Conservation (phyloP, 2,888 invertebrate genomes). For the Volucella zonaria region DNA sequence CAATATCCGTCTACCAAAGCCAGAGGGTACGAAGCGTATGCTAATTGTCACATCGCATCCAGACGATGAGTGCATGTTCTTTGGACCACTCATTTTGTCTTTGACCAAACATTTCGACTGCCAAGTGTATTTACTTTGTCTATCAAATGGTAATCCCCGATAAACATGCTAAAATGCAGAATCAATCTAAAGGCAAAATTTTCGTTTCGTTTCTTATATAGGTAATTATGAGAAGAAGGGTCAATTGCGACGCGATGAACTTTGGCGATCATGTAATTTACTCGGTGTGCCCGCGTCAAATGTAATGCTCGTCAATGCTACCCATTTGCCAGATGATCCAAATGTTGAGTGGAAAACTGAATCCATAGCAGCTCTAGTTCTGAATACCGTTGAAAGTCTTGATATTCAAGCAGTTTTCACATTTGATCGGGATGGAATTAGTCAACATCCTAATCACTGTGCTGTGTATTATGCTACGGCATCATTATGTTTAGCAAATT, state of each 20-base stretch:
- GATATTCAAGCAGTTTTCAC: constrained; percentile 93
- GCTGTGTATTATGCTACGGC: constrained; percentile 92
- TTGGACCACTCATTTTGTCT: constrained; percentile 93
- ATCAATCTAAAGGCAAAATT: neutral
- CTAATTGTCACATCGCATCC: constrained; percentile 96
- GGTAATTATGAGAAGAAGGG: constrained; percentile 88
- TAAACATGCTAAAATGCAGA: constrained; percentile 1
- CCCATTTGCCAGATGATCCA: constrained; percentile 90
- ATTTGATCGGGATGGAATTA: constrained; percentile 96
- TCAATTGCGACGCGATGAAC: constrained; percentile 88
- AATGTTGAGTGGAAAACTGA: constrained; percentile 89
- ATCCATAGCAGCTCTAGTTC: constrained; percentile 85
- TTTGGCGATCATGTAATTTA: constrained; percentile 90
- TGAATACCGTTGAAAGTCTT: constrained; percentile 88
- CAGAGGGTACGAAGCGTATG: constrained; percentile 84
- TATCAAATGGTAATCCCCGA: constrained; percentile 88
- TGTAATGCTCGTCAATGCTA: constrained; percentile 88
- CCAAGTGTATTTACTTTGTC: constrained; percentile 91
- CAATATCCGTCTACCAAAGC: constrained; percentile 84
- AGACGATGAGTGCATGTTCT: constrained; percentile 99
- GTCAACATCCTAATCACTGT: constrained; percentile 95
- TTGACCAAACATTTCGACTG: constrained; percentile 86
- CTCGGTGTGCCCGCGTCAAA: constrained; percentile 91
- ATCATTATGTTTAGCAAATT: constrained; percentile 89
- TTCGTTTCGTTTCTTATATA: constrained; percentile 78